A percentile compares a stretch with the other conserved stretches of the same genome.
Evolutionary conservation across 2,797 vertebrate species (phyloP).

Genomic region (Cottoperca gobio): DNA sequence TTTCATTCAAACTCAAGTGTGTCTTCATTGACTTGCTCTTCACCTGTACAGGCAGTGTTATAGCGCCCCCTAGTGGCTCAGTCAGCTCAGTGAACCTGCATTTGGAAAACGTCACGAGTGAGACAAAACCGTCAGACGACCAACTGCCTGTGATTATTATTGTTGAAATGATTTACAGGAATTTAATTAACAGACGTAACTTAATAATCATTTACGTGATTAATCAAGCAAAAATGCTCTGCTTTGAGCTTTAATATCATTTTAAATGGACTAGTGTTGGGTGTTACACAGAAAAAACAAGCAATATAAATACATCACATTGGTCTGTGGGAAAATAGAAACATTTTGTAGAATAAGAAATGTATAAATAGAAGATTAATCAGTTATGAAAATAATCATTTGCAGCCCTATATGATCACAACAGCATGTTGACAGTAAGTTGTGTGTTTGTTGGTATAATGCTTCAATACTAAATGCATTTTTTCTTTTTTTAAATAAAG

Average conservation of each 20-base stretch:
- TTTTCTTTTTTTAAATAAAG: background rate
- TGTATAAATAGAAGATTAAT: background rate
- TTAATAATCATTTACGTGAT: too few relatives aligned
- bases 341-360: background rate
- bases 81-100: background rate
- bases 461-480: background rate
- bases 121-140: background rate
- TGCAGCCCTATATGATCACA: background rate
- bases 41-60: background rate
- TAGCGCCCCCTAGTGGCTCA: constrained; percentile 54
- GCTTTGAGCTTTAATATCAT: background rate
- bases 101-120: background rate
- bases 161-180: background rate
- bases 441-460: background rate
- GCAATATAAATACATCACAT: too few relatives aligned
- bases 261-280: background rate
- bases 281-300: background rate
- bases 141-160: background rate
- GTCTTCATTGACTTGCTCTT: background rate
- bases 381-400: background rate
- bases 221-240: background rate
- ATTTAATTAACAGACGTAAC: too few relatives aligned
- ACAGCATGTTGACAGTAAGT: background rate
- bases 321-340: background rate
- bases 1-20: background rate